phyloP scores from a whole-genome alignment of 2,113 vertebrate genomes.

The Capra hircus region DNA sequence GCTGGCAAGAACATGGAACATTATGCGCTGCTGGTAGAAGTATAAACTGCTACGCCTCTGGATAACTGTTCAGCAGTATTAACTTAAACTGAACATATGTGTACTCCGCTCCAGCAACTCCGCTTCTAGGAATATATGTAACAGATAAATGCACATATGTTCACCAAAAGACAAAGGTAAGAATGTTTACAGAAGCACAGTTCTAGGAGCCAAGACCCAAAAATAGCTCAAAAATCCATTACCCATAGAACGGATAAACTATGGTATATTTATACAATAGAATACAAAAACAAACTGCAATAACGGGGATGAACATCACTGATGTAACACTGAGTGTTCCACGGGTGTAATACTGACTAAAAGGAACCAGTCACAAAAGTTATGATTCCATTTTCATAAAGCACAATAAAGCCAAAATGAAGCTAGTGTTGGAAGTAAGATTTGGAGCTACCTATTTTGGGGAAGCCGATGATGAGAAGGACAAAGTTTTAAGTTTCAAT shows the following conservation, averaged over 20 bases:
- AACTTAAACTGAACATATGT: neutral
- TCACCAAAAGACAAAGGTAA: neutral
- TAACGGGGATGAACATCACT: neutral
- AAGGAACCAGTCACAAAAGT: neutral
- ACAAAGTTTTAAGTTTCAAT: neutral
- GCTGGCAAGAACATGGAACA: neutral
- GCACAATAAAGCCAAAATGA: neutral
- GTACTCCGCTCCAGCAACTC: neutral
- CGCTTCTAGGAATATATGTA: neutral
- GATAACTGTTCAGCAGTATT: neutral
- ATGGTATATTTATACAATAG: accelerated
- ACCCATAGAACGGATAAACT: neutral
- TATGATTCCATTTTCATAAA: neutral
- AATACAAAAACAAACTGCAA: neutral
- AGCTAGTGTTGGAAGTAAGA: neutral
- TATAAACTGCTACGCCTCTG: neutral
- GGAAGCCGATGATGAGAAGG: too few species aligned
- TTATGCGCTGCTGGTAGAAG: neutral
- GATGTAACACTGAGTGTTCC: neutral
- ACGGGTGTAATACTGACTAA: neutral
- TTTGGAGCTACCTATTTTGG: neutral
- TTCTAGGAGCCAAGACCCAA: neutral
- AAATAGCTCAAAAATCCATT: neutral
- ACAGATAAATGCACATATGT: neutral
- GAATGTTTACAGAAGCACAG: neutral